Evolutionary conservation across 2,113 vertebrate species (phyloP).

Genomic region (Daboia siamensis): DNA sequence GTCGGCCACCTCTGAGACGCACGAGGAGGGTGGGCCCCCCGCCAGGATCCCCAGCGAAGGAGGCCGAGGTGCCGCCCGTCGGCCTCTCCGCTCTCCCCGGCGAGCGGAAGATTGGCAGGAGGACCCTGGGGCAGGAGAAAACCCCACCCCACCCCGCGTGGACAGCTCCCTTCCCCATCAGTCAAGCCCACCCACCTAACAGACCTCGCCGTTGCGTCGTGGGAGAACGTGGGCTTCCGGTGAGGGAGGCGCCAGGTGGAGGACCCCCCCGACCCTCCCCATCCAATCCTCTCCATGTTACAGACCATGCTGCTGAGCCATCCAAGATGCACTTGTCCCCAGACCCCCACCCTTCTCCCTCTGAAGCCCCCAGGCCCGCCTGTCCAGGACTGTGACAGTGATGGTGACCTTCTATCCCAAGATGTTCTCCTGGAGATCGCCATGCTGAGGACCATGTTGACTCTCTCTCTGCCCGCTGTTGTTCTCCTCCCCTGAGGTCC

Average conservation of each 20-base stretch:
- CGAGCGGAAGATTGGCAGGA: conserved; percentile 55
- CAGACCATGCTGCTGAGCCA: conserved; percentile 13
- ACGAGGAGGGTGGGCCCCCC: conserved; percentile 42
- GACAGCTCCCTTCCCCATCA: conserved; percentile 28
- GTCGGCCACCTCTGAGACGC: conserved; percentile 92
- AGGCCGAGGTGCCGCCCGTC: conserved; percentile 31
- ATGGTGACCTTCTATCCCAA: conserved; percentile 9
- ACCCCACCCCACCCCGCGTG: neutral
- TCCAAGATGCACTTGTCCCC: neutral
- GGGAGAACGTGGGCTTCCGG: conserved; percentile 12
- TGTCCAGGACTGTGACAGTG: neutral
- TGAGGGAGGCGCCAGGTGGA: neutral
- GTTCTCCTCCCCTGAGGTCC: neutral
- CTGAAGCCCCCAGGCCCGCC: neutral
- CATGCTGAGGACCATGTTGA: neutral
- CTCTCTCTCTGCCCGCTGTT: neutral
- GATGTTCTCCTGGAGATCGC: conserved; percentile 34
- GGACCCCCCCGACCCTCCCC: neutral
- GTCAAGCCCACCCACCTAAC: conserved; percentile 44
- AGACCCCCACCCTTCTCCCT: neutral
- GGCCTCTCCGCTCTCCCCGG: conserved; percentile 56
- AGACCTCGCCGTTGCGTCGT: conserved; percentile 15
- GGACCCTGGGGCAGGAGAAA: conserved; percentile 49
- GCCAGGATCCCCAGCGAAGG: conserved; percentile 56
- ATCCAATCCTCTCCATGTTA: neutral